A percentile compares a stretch with the other conserved stretches of the same genome.
Evolutionary conservation across 2,797 vertebrate genomes (phyloP).

Genomic region (Lepilemur septentrionalis): DNA sequence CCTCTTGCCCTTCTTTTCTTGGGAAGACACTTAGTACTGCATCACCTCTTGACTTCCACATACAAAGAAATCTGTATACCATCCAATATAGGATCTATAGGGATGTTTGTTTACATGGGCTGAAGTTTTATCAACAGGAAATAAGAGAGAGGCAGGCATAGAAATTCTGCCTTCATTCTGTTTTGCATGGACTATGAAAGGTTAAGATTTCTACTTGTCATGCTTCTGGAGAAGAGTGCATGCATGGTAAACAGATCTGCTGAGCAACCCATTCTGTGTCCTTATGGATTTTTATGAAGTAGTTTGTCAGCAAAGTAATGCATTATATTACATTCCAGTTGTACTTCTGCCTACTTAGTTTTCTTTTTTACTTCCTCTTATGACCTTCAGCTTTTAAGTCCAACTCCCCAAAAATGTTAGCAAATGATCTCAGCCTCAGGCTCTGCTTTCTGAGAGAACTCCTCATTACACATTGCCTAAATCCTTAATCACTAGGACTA

Average conservation of each 20-base stretch:
- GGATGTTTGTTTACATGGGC: not conserved
- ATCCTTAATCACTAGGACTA: not conserved
- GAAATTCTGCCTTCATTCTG: not conserved
- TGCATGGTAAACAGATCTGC: not conserved
- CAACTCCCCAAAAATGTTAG: not conserved
- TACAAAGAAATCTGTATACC: not conserved
- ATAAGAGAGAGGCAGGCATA: not conserved
- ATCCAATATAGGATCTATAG: not conserved
- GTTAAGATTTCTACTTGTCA: not conserved
- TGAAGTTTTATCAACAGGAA: not conserved
- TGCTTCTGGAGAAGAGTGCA: not conserved
- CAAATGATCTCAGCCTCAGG: not conserved
- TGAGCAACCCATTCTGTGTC: not conserved
- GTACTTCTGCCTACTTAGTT: not conserved
- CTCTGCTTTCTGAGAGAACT: not conserved
- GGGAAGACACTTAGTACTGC: not conserved
- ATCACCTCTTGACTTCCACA: not conserved
- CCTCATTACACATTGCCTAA: not conserved
- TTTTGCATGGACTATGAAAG: not conserved
- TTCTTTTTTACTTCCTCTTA: not conserved
- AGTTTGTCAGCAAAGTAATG: not conserved
- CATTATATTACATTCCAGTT: not conserved
- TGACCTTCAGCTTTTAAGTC: not conserved
- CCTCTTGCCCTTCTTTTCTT: not conserved
- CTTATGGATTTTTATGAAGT: not conserved